Evolutionary conservation across 2,888 invertebrate genomes (phyloP), one percentile per base, ranked within the genome.

Genomic region (Pimpla rufipes): DNA sequence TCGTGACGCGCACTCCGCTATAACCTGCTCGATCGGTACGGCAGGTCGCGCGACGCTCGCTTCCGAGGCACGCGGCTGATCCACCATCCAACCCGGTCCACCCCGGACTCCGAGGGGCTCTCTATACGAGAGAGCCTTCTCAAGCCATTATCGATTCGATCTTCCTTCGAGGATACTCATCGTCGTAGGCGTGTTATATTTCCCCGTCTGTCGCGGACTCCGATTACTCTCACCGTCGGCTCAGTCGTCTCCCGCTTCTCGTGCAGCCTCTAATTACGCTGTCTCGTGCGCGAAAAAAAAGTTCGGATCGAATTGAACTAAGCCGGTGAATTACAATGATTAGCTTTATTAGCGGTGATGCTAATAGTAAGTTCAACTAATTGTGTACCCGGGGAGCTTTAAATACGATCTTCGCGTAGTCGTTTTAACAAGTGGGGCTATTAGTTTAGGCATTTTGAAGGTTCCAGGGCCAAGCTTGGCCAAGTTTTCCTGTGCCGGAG

Each of bases 61-160:
- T 77, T 62, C 79, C 59, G 70, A 86, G 71, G 35, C 23, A 42
- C 50, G 57, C 40, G 21, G 52, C 64, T 64, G 64, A 66, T 75
- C 62, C 73, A 42, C n/a, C n/a, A n/a, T n/a, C n/a, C n/a, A n/a
- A n/a, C 62, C 52, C 47, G 29, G 16, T 37, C 23, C 37, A n/a
- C 13, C 47, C 18, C 50, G 42, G 59, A 1, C 29, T 8, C 37
- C 50, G 47, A 62, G 11, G 71, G 23, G 35, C 35, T 59, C 45
- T 59, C 71, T 23, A 42, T 73, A 21, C 40, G 59, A 45, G 64
- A 45, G 64, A 40, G 45, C 62, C 47, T 62, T 74, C 73, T 59
- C 59, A 16, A 57, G 70, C 78, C 70, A 84, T 84, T 81, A 81
- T 84, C 74, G 78, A 75, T 74, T 74, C 78, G 78, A 78, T 84